Evolutionary conservation across 2,797 vertebrate species (phyloP).

Genomic region (Poeciliopsis turneri): DNA sequence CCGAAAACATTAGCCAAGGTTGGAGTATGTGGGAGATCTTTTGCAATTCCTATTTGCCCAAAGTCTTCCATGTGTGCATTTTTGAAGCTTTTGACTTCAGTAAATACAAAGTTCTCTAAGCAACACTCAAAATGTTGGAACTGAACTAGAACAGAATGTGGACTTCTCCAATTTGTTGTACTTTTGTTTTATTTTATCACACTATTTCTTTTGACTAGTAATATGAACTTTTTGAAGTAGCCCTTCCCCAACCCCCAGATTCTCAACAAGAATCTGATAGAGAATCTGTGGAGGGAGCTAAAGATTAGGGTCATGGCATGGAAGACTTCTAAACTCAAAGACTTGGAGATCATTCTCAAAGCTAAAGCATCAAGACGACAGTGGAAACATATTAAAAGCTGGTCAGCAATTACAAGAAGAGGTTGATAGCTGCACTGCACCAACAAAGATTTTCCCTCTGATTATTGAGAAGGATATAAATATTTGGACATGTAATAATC

Average conservation of each 20-base stretch:
- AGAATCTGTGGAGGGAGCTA: neutral
- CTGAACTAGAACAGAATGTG: neutral
- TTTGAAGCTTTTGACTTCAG: neutral
- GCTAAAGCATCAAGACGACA: neutral
- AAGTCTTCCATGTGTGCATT: neutral
- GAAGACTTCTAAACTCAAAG: neutral
- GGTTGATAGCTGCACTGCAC: neutral
- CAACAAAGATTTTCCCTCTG: neutral
- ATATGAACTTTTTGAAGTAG: neutral
- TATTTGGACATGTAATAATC: too few species aligned
- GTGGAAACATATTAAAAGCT: neutral
- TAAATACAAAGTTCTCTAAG: neutral
- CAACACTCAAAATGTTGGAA: neutral
- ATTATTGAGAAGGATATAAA: neutral
- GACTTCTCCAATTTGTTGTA: neutral
- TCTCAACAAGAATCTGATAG: neutral
- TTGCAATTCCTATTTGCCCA: neutral
- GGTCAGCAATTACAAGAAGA: neutral
- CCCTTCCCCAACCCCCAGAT: neutral
- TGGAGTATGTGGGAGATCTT: neutral
- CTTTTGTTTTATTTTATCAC: neutral
- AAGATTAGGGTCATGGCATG: neutral
- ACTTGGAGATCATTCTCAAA: neutral
- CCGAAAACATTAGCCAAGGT: neutral
- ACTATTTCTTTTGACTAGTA: neutral